phyloP scores from a whole-genome alignment of 92 coral and sea anemone genomes.

The Porites rus region DNA sequence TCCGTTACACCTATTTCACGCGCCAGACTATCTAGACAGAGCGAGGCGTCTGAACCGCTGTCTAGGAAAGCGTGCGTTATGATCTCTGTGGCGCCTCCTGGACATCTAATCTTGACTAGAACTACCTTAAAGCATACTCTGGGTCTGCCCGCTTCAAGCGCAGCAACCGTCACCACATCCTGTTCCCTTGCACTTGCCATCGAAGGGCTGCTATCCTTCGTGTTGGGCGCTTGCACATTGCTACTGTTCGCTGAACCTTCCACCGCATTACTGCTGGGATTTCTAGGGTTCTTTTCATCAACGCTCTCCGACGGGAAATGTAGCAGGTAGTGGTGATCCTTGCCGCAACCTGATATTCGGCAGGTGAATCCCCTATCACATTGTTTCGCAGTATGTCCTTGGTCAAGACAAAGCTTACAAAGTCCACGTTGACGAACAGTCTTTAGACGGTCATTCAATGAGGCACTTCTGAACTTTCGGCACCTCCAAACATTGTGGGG shows the following conservation, averaged over 20 bases:
- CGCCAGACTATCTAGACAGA: conserved; percentile 65
- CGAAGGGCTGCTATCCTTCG: neutral
- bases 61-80: conserved; percentile 74
- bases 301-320: conserved; percentile 38
- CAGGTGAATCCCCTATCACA: conserved; percentile 71
- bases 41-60: conserved; percentile 76
- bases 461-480: neutral
- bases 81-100: conserved; percentile 48
- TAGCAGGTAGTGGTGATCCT: conserved; percentile 62
- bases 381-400: conserved; percentile 63
- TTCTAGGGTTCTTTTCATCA: neutral
- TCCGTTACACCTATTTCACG: conserved; percentile 55
- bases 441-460: too few species aligned
- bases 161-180: neutral
- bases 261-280: neutral
- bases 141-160: conserved; percentile 33
- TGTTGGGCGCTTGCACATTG: neutral
- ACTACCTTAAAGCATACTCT: conserved; percentile 75
- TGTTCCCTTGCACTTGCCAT: neutral
- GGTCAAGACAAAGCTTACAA: conserved; percentile 68
- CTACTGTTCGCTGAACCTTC: neutral
- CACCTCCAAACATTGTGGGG: conserved; percentile 60
- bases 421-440: conserved; percentile 68
- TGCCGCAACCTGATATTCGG: conserved; percentile 63
- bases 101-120: conserved; percentile 71